phyloP scores from a whole-genome alignment of 2,113 vertebrate species.

The Butorides virescens region DNA sequence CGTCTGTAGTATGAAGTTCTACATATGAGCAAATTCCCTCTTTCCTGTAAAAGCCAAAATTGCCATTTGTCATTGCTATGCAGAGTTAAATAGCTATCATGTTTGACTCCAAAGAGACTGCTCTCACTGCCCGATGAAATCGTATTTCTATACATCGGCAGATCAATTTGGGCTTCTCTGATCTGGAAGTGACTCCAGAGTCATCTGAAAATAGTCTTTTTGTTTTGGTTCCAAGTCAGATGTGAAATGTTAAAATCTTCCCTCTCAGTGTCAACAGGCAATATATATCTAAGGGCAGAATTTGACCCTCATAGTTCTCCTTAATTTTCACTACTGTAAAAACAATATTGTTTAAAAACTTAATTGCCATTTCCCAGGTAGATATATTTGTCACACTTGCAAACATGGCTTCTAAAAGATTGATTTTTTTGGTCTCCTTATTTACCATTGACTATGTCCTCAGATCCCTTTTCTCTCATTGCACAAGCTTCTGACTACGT shows the following conservation, averaged over 20 bases:
- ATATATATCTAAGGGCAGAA: neutral
- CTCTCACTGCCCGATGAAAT: neutral
- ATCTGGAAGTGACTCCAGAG: constrained; percentile 8
- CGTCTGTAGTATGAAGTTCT: neutral
- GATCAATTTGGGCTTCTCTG: neutral
- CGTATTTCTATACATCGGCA: neutral
- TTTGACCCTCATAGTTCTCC: neutral
- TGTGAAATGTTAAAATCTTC: neutral
- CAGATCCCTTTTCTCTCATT: neutral
- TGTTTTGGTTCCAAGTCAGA: constrained; percentile 15
- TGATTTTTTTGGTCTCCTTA: neutral
- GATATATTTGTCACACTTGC: neutral
- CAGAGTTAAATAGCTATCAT: neutral
- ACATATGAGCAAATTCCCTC: neutral
- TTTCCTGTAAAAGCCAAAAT: neutral
- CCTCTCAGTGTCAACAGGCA: neutral
- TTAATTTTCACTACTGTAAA: neutral
- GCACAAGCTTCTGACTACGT: neutral
- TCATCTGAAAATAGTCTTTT: constrained; percentile 12
- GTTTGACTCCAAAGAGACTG: neutral
- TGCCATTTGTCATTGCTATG: neutral
- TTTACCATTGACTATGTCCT: neutral
- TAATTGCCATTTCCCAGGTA: neutral
- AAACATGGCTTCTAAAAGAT: neutral
- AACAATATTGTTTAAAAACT: neutral